These are phyloP conservation scores for Eupithecia centaureata DNA, from an alignment of 2,888 invertebrate genomes.

Conservation along the genomic window DNA sequence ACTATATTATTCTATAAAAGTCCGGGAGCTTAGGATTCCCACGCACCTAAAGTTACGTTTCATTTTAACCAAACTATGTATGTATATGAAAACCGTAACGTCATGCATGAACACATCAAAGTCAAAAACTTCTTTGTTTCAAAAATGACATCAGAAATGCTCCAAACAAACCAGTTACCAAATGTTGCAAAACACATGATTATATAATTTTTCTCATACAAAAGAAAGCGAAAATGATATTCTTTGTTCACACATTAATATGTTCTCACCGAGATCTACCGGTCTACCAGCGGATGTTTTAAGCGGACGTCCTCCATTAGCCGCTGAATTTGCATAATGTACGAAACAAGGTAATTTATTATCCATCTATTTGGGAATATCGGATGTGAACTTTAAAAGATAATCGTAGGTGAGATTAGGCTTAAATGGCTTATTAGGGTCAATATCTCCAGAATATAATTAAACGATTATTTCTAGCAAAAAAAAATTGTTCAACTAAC, in stretches of 20 bases:
- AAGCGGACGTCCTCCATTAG: slow-evolving; percentile 73
- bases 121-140: neutral
- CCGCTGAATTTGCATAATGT: slow-evolving; percentile 63
- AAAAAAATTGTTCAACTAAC: no score
- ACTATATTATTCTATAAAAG: no score
- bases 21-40: no score
- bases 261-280: slow-evolving; percentile 51
- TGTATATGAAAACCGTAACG: neutral
- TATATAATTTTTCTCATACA: slow-evolving; percentile 34
- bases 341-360: slow-evolving; percentile 32
- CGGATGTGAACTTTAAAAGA: slow-evolving; percentile 28
- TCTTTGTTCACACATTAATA: slow-evolving; percentile 40
- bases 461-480: neutral
- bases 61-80: no score
- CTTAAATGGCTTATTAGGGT: slow-evolving; percentile 14
- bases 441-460: slow-evolving; percentile 10
- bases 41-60: no score
- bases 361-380: slow-evolving; percentile 25
- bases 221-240: slow-evolving; percentile 42
- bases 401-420: slow-evolving; percentile 25
- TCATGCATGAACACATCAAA: neutral
- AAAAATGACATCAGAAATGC: neutral
- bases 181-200: slow-evolving; percentile 12
- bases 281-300: slow-evolving; percentile 38
- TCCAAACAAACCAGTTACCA: slow-evolving; percentile 16